A percentile compares a stretch with the other conserved stretches of the same genome.
phyloP scores from a whole-genome alignment of 2,797 vertebrate species.

The Trichosurus vulpecula region DNA sequence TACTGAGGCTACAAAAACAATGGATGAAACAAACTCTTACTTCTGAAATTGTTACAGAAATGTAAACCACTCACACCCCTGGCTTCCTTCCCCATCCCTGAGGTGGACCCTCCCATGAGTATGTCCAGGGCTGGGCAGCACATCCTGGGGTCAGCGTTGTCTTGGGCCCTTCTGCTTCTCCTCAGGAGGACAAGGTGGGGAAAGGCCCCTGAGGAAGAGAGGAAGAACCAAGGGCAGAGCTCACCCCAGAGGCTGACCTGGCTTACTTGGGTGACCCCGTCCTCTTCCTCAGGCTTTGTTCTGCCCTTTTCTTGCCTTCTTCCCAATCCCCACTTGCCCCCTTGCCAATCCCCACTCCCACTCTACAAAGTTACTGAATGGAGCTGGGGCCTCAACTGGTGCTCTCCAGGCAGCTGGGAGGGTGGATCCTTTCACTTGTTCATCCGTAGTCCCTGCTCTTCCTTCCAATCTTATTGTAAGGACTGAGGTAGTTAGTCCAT shows the following conservation, averaged over 20 bases:
- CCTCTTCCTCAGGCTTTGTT: background rate
- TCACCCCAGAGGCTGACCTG: background rate
- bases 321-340: too few species aligned
- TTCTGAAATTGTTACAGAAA: background rate
- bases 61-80: background rate
- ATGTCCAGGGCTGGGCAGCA: background rate
- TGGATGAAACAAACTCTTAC: background rate
- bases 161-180: background rate
- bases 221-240: background rate
- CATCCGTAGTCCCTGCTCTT: constrained; percentile 33
- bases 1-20: background rate
- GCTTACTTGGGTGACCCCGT: background rate
- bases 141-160: background rate
- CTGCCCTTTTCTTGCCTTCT: background rate
- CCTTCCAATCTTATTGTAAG: constrained; percentile 63
- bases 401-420: constrained; percentile 40
- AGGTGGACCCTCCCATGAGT: background rate
- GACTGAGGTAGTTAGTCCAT: constrained; percentile 83
- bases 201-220: background rate
- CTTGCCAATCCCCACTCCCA: constrained; percentile 43
- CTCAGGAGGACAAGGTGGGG: background rate
- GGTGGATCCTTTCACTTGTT: background rate
- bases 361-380: constrained; percentile 26
- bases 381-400: constrained; percentile 29
- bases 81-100: background rate